A percentile compares a stretch with the other conserved stretches of the same genome.
phyloP scores from a whole-genome alignment of 1,140 invertebrate genomes.

The Camponotus floridanus region DNA sequence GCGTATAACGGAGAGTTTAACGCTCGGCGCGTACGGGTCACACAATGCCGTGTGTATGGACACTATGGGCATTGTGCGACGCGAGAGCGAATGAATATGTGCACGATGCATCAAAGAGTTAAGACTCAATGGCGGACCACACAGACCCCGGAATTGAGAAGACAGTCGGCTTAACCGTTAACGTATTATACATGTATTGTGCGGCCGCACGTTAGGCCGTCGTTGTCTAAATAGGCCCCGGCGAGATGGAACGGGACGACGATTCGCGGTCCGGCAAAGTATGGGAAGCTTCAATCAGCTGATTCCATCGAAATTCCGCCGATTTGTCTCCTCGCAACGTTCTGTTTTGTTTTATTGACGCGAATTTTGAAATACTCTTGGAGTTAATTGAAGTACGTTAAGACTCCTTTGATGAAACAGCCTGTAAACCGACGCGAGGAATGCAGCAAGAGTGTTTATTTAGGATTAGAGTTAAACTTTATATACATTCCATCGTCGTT shows the following conservation, averaged over 20 bases:
- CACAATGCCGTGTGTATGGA: conserved; percentile 79
- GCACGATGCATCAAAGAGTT: conserved; percentile 81
- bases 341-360: too few relatives aligned
- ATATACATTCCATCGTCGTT: background rate
- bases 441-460: background rate
- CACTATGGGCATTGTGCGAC: conserved; percentile 78
- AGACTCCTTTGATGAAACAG: background rate
- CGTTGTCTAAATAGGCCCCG: conserved; percentile 65
- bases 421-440: background rate
- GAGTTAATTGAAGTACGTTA: background rate
- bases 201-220: conserved; percentile 68
- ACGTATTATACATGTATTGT: conserved; percentile 71
- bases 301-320: conserved; percentile 56
- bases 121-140: conserved; percentile 81
- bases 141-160: conserved; percentile 78
- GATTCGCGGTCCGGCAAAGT: conserved; percentile 30
- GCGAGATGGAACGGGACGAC: conserved; percentile 14
- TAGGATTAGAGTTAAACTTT: background rate
- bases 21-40: conserved; percentile 76
- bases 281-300: conserved; percentile 11
- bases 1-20: conserved; percentile 76
- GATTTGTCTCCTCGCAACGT: background rate
- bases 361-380: background rate
- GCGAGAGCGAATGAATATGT: conserved; percentile 79
- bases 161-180: conserved; percentile 80